These are phyloP conservation scores for Pristis pectinata DNA, from an alignment of 2,797 vertebrate genomes.

Conservation along the genomic window DNA sequence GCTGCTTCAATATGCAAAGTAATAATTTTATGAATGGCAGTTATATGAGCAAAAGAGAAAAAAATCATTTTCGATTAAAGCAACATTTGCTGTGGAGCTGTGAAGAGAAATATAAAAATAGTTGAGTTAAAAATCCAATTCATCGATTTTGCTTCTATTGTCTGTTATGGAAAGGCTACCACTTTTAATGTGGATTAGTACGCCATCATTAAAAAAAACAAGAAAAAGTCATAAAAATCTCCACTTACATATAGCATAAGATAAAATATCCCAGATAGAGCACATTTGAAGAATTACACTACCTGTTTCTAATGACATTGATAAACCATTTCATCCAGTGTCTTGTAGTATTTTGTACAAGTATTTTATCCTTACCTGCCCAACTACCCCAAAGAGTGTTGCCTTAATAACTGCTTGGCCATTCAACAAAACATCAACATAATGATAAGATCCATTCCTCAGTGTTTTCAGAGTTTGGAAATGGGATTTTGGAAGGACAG, in stretches of 20 bases:
- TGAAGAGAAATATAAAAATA: neutral
- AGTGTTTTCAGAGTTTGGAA: conserved; percentile 50
- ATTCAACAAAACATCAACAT: conserved; percentile 45
- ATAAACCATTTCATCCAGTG: neutral
- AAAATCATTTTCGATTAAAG: neutral
- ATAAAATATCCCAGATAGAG: neutral
- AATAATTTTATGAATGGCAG: neutral
- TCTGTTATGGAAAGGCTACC: neutral
- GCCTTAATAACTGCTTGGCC: conserved; percentile 51
- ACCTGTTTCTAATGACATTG: neutral
- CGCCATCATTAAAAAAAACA: neutral
- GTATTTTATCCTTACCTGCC: conserved; percentile 44
- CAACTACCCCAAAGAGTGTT: conserved; percentile 45
- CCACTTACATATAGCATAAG: neutral
- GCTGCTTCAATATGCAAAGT: neutral
- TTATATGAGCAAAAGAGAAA: neutral
- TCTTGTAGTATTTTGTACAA: neutral
- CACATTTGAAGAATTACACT: neutral
- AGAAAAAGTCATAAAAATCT: neutral
- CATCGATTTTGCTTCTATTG: neutral
- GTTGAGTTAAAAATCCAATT: neutral
- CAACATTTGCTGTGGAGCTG: neutral
- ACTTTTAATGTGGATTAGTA: neutral
- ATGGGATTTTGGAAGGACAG: conserved; percentile 44
- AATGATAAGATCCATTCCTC: conserved; percentile 48